Evolutionary conservation across 2,113 vertebrate genomes (phyloP).

Genomic region (Eulemur macaco): DNA sequence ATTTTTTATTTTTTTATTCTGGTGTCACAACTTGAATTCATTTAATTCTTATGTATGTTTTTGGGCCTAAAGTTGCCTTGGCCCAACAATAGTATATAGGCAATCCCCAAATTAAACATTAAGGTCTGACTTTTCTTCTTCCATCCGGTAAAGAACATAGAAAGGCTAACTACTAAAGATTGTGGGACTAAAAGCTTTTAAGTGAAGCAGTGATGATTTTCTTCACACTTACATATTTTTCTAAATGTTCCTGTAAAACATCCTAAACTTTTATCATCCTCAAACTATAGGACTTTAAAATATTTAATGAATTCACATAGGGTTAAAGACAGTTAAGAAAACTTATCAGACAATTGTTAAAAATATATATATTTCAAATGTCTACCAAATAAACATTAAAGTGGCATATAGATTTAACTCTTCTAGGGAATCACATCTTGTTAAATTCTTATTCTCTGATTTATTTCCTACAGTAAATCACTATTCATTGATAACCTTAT

Average conservation of each 20-base stretch:
- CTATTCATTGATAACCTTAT: constrained; percentile 57
- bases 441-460: background rate
- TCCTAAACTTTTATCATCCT: background rate
- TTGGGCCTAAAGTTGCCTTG: background rate
- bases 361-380: background rate
- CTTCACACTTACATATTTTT: background rate
- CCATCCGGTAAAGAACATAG: background rate
- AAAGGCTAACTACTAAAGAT: constrained; percentile 3
- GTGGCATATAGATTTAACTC: background rate
- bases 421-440: constrained; percentile 54
- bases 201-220: constrained; percentile 20
- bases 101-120: constrained; percentile 32
- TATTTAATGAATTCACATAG: background rate
- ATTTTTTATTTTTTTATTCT: background rate
- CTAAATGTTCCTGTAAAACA: constrained; percentile 19
- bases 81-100: background rate
- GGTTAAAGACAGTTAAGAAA: background rate
- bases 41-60: background rate
- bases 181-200: background rate
- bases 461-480: constrained; percentile 71
- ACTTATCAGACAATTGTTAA: constrained; percentile 28
- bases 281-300: background rate
- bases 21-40: background rate
- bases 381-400: background rate
- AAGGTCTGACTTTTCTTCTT: background rate